phyloP scores from a whole-genome alignment of 2,113 vertebrate genomes.

The Sebastes schlegelii region DNA sequence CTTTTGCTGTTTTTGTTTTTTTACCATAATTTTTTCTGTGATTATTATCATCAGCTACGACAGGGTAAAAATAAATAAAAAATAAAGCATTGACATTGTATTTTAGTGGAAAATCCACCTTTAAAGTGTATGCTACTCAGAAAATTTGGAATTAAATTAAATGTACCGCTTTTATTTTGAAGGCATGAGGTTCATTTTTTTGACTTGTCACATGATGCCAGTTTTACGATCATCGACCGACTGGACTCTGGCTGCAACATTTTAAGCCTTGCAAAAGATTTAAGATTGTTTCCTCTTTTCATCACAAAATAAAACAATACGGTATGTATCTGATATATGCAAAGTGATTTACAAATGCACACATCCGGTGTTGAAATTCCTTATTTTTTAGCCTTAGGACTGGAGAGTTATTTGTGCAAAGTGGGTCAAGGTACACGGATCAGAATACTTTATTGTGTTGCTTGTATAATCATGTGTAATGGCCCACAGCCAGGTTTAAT shows the following conservation, averaged over 20 bases:
- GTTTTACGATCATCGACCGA: not conserved
- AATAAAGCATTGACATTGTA: not conserved
- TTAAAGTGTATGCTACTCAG: not conserved
- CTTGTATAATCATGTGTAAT: not conserved
- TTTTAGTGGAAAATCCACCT: too few relatives aligned
- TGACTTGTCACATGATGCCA: not conserved
- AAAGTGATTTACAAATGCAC: not conserved
- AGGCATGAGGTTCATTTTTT: not conserved
- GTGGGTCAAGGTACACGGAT: too few relatives aligned
- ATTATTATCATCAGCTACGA: not conserved
- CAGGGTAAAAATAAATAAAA: not conserved
- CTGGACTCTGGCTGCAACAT: not conserved
- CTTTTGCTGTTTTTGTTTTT: not conserved
- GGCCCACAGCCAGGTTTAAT: not conserved
- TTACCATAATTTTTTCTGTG: not conserved
- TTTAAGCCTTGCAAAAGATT: not conserved
- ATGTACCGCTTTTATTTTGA: constrained; percentile 63
- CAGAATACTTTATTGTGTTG: not conserved
- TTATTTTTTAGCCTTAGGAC: too few relatives aligned
- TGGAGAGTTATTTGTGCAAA: too few relatives aligned
- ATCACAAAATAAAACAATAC: not conserved
- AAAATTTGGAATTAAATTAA: too few relatives aligned
- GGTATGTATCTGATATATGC: constrained; percentile 11
- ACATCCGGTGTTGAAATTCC: not conserved
- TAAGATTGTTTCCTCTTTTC: not conserved